A percentile compares a stretch with the other conserved stretches of the same genome.
These are phyloP conservation scores for Pammene aurita DNA, from an alignment of 2,888 invertebrate species.

Conservation along the genomic window DNA sequence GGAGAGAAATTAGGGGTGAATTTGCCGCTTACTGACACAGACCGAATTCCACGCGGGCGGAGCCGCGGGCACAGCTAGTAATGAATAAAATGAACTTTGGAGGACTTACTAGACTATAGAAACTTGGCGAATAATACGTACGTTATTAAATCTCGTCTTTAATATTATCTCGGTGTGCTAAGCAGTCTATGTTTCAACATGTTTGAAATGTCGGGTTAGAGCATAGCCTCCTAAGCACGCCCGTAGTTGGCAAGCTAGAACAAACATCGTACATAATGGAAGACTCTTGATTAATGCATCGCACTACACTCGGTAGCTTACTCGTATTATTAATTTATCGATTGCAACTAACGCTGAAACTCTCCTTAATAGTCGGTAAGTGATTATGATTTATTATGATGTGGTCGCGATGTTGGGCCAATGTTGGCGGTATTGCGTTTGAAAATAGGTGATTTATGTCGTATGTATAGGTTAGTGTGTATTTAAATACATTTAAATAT, in stretches of 20 bases:
- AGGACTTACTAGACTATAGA: too few relatives aligned
- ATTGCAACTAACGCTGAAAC: slow-evolving; percentile 45
- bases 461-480: too few relatives aligned
- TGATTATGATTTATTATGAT: slow-evolving; percentile 37
- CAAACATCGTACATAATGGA: slow-evolving; percentile 61
- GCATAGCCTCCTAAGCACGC: slow-evolving; percentile 23
- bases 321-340: slow-evolving; percentile 44
- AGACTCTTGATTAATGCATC: slow-evolving; percentile 59
- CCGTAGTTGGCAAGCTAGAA: slow-evolving; percentile 57
- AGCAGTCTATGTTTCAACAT: slow-evolving; percentile 12
- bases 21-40: too few relatives aligned
- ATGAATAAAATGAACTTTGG: too few relatives aligned
- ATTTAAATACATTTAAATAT: too few relatives aligned
- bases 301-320: slow-evolving; percentile 48
- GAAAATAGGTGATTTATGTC: too few relatives aligned
- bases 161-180: too few relatives aligned
- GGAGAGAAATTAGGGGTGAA: too few relatives aligned
- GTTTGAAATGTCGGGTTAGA: slow-evolving; percentile 24
- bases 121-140: too few relatives aligned
- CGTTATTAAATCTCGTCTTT: background rate
- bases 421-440: slow-evolving; percentile 12
- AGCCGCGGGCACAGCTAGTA: too few relatives aligned
- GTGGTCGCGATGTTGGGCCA: slow-evolving; percentile 8
- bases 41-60: too few relatives aligned
- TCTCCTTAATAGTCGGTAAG: slow-evolving; percentile 40